Evolutionary conservation across 2,797 vertebrate species (phyloP).

Genomic region (Lagocephalus sceleratus): DNA sequence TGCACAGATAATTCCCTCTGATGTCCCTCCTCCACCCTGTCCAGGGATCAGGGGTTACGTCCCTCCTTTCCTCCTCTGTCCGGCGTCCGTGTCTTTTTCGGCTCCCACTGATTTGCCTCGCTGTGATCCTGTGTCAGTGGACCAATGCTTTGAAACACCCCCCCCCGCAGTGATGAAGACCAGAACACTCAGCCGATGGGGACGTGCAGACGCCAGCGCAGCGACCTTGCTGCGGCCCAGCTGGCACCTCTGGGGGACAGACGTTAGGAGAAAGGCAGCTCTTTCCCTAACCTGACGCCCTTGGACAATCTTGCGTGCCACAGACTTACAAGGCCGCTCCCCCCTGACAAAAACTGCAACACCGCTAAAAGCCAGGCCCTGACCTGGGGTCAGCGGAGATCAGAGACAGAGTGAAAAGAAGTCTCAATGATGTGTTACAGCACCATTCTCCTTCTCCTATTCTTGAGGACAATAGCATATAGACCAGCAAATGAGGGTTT

Average conservation of each 20-base stretch:
- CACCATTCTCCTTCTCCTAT: background rate
- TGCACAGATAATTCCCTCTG: no score
- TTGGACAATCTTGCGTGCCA: constrained; percentile 19
- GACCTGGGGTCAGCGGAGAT: constrained; percentile 38
- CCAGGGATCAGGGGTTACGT: no score
- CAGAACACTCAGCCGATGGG: constrained; percentile 49
- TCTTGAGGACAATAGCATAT: background rate
- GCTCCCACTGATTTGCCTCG: background rate
- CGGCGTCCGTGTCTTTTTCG: no score
- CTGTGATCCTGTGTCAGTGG: constrained; percentile 34
- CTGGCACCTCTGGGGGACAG: constrained; percentile 38
- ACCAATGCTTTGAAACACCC: constrained; percentile 36
- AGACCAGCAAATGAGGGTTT: background rate
- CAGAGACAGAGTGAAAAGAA: constrained; percentile 4
- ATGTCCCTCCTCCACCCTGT: no score
- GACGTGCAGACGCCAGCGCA: constrained; percentile 24
- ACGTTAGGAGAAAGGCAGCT: constrained; percentile 41
- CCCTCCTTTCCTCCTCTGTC: background rate
- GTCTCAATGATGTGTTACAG: constrained; percentile 15
- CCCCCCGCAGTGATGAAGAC: constrained; percentile 31
- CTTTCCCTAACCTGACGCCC: constrained; percentile 39
- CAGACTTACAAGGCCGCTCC: constrained; percentile 30
- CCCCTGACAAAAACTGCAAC: constrained; percentile 35
- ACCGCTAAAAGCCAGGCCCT: constrained; percentile 56
- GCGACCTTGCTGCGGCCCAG: constrained; percentile 42